Percentiles rank a stretch among this genome's conserved stretches.
Conservation (phyloP, 1,140 invertebrate genomes). For the Lordiphosa stackelbergi region DNA sequence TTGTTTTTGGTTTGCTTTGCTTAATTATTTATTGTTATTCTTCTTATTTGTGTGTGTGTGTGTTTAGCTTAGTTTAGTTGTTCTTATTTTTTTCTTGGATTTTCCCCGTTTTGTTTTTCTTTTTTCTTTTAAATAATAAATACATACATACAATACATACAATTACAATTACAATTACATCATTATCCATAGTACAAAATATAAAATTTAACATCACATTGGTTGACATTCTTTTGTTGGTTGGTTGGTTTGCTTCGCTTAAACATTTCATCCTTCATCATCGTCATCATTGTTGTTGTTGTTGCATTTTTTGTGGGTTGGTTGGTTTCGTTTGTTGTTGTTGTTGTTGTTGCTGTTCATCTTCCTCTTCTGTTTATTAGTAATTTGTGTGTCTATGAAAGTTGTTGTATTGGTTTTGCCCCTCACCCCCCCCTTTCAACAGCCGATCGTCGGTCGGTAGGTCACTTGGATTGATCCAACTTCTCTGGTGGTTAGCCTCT, state of each 20-base stretch:
- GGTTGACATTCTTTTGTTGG: conserved; percentile 75
- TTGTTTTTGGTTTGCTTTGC: conserved; percentile 65
- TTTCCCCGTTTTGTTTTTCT: conserved; percentile 10
- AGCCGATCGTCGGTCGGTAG: conserved; percentile 50
- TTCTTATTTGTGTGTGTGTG: conserved; percentile 24
- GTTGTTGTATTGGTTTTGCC: conserved; percentile 22
- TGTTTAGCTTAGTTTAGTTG: conserved; percentile 19
- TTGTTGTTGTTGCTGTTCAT: conserved; percentile 17
- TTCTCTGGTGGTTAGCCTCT: conserved; percentile 41
- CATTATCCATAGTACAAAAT: conserved; percentile 75
- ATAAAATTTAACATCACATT: conserved; percentile 76
- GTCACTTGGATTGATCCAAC: conserved; percentile 36
- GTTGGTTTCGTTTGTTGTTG: conserved; percentile 51
- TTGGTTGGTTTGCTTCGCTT: conserved; percentile 67
- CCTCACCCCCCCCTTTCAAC: conserved; percentile 17
- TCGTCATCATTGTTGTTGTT: conserved; percentile 16
- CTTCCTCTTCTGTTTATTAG: conserved; percentile 32
- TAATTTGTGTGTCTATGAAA: conserved; percentile 34
- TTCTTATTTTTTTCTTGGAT: conserved; percentile 1
- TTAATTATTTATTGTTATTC: conserved; percentile 54
- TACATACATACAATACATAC: conserved; percentile 64
- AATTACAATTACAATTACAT: conserved; percentile 71
- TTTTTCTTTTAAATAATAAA: conserved; percentile 68
- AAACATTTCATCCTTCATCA: conserved; percentile 29
- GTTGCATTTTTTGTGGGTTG: conserved; percentile 50